Conservation (phyloP, 2,888 invertebrate species). For the Cephus sareptanus region DNA sequence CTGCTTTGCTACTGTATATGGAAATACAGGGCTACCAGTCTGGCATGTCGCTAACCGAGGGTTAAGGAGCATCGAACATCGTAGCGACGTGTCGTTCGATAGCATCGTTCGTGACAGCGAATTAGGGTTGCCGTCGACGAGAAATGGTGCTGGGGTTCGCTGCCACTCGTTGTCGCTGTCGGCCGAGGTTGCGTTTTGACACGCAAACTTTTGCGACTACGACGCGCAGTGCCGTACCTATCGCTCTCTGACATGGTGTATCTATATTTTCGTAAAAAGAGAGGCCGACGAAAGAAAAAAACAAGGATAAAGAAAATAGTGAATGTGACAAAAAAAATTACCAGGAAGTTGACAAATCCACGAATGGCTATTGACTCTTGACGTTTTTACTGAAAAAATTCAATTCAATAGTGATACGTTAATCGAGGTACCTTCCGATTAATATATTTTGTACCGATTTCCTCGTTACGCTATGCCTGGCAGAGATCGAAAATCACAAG, state of each 20-base stretch:
- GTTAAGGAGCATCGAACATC: conserved; percentile 35
- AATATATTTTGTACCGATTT: neutral
- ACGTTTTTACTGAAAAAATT: neutral
- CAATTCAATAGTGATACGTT: neutral
- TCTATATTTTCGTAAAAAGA: neutral
- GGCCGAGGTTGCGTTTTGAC: conserved; percentile 27
- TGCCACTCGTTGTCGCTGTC: conserved; percentile 20
- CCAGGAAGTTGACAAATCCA: neutral
- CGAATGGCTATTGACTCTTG: neutral
- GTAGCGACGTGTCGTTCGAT: conserved; percentile 23
- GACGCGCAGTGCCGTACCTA: neutral
- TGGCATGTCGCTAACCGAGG: conserved; percentile 25
- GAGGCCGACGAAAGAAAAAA: neutral
- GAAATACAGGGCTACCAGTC: neutral
- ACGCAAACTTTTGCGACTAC: conserved; percentile 27
- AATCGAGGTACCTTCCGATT: neutral
- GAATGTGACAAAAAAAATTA: neutral
- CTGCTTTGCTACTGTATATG: neutral
- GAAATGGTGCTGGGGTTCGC: conserved; percentile 26
- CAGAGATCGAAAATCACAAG: neutral
- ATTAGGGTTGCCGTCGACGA: conserved; percentile 12
- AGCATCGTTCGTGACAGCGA: conserved; percentile 28
- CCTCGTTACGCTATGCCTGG: neutral
- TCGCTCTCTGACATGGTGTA: neutral
- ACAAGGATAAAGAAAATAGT: neutral